Conservation (phyloP, 2,888 invertebrate species). For the Mesochorus sp. region DNA sequence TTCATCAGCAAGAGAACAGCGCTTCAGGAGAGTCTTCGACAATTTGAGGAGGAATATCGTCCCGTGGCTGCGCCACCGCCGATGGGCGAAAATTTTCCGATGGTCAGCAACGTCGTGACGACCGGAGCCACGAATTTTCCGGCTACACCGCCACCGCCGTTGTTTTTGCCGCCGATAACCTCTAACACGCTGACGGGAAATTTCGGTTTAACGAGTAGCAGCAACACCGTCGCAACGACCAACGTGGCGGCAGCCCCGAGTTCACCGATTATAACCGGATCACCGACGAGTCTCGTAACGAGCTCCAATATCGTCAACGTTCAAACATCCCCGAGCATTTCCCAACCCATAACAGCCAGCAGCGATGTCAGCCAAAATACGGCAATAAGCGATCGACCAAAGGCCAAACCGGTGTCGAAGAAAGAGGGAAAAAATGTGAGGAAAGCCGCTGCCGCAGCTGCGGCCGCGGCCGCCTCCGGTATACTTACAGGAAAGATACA, state of each 20-base stretch:
- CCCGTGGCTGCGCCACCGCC: constrained; percentile 69
- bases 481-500: constrained; percentile 70
- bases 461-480: constrained; percentile 60
- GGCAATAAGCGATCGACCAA: constrained; percentile 92
- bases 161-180: constrained; percentile 83
- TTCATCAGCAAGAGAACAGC: constrained; percentile 64
- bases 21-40: constrained; percentile 61
- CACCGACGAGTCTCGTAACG: constrained; percentile 74
- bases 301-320: constrained; percentile 81
- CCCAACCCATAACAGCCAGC: constrained; percentile 83
- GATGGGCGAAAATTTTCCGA: constrained; percentile 71
- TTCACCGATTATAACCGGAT: constrained; percentile 53
- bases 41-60: constrained; percentile 64
- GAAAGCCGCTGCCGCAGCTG: constrained; percentile 82
- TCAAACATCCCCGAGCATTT: constrained; percentile 74
- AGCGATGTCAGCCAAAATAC: constrained; percentile 87
- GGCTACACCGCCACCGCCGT: constrained; percentile 83
- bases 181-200: constrained; percentile 83
- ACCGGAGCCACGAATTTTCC: constrained; percentile 65
- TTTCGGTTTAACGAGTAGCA: constrained; percentile 81
- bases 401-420: constrained; percentile 91
- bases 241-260: constrained; percentile 56
- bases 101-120: constrained; percentile 54
- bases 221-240: constrained; percentile 73
- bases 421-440: constrained; percentile 90